phyloP scores from a whole-genome alignment of 1,140 invertebrate genomes.

The Trichonephila clavipes region DNA sequence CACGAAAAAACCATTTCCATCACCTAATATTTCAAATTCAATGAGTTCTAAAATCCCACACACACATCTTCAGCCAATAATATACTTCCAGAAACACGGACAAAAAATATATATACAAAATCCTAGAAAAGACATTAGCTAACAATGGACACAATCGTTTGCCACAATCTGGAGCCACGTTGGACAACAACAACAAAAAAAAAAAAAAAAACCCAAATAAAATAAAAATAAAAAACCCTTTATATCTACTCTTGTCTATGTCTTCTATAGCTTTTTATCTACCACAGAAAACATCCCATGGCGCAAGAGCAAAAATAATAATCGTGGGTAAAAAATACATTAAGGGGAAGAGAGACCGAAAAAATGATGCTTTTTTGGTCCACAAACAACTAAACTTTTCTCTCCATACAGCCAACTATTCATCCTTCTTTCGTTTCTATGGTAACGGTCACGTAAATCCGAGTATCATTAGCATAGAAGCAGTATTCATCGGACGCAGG shows the following conservation, averaged over 20 bases:
- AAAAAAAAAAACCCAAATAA: not conserved
- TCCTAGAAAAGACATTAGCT: not conserved
- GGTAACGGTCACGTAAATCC: not conserved
- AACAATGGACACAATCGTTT: not conserved
- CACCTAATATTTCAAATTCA: no score
- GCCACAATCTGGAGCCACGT: not conserved
- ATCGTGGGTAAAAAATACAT: conserved; percentile 33
- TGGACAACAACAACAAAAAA: not conserved
- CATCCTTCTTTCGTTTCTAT: conserved; percentile 13
- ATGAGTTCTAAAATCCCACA: no score
- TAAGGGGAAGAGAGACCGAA: not conserved
- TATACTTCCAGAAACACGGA: not conserved
- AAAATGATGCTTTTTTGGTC: not conserved
- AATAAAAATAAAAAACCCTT: not conserved
- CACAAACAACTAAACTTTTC: not conserved
- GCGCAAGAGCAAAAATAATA: not conserved
- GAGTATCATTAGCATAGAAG: conserved; percentile 30
- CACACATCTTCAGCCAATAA: no score
- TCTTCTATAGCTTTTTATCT: not conserved
- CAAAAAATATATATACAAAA: not conserved
- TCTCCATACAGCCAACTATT: not conserved
- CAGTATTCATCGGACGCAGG: not conserved
- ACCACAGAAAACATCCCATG: not conserved
- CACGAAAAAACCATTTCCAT: no score
- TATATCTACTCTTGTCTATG: not conserved